These are phyloP conservation scores for Tauraco erythrolophus DNA, from an alignment of 2,113 vertebrate species.

Conservation along the genomic window DNA sequence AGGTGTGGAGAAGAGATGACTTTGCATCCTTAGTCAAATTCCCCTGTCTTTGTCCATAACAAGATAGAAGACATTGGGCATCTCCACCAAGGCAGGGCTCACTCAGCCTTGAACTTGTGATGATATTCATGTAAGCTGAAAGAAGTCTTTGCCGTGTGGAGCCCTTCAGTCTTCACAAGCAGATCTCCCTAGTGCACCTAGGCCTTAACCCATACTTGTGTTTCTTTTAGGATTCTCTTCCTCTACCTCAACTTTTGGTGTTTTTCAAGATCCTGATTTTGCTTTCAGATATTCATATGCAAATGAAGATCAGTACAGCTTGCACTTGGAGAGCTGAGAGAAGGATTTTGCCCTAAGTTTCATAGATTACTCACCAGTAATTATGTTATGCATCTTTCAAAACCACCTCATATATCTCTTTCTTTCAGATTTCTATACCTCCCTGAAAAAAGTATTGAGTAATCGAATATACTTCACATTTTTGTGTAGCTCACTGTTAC, in stretches of 20 bases:
- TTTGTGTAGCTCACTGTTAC: slow-evolving; percentile 75
- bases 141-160: neutral
- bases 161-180: neutral
- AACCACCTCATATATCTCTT: neutral
- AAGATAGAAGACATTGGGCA: neutral
- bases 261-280: neutral
- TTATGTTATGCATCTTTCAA: neutral
- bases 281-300: neutral
- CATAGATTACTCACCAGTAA: neutral
- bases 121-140: neutral
- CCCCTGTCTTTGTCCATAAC: neutral
- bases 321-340: neutral
- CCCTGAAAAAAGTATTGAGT: slow-evolving; percentile 84
- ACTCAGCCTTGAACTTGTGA: neutral
- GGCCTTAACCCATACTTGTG: neutral
- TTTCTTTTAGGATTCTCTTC: neutral
- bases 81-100: neutral
- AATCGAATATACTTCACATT: slow-evolving; percentile 81
- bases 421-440: slow-evolving; percentile 82
- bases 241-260: neutral
- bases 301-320: neutral
- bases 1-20: neutral
- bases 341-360: neutral
- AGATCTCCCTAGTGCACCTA: neutral
- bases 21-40: neutral